These are phyloP conservation scores for Caenorhabditis panamensis DNA, from an alignment of 2,888 invertebrate species.

Conservation along the genomic window DNA sequence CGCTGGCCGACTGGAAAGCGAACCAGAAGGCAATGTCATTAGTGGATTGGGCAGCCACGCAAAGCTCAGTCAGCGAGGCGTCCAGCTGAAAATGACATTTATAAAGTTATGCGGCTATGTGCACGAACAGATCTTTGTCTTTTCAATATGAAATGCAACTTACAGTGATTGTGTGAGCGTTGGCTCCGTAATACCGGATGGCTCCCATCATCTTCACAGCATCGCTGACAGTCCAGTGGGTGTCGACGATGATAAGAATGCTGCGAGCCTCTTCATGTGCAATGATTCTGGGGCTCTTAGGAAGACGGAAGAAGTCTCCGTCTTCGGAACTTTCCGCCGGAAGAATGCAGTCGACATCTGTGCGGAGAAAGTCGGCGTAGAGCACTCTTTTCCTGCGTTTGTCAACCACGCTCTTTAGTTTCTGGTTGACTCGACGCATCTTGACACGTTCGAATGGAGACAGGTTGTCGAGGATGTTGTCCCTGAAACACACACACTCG, in stretches of 20 bases:
- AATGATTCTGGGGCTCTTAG: conserved; percentile 51
- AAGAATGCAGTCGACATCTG: conserved; percentile 62
- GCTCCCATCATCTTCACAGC: conserved; percentile 58
- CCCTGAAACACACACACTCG: conserved; percentile 48
- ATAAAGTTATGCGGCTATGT: background rate
- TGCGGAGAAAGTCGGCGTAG: conserved; percentile 64
- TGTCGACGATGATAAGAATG: conserved; percentile 62
- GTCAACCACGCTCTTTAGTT: conserved; percentile 60
- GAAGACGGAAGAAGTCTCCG: conserved; percentile 65
- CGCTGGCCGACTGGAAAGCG: conserved; percentile 63
- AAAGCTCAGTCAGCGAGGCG: conserved; percentile 64
- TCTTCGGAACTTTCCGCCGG: conserved; percentile 50
- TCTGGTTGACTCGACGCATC: conserved; percentile 63
- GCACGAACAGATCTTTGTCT: background rate
- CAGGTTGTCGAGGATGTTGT: conserved; percentile 62
- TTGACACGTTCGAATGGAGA: conserved; percentile 64
- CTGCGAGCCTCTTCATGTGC: conserved; percentile 61
- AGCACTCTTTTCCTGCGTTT: conserved; percentile 53
- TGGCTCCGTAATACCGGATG: conserved; percentile 59
- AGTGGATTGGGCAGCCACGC: conserved; percentile 65
- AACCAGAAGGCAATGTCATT: conserved; percentile 68
- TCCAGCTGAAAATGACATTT: conserved; percentile 58
- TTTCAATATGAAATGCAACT: no score
- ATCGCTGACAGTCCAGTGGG: conserved; percentile 64
- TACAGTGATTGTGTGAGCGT: conserved; percentile 65